Base-by-base conservation (phyloP, 2,797 vertebrate species). In the Morus bassanus region DNA sequence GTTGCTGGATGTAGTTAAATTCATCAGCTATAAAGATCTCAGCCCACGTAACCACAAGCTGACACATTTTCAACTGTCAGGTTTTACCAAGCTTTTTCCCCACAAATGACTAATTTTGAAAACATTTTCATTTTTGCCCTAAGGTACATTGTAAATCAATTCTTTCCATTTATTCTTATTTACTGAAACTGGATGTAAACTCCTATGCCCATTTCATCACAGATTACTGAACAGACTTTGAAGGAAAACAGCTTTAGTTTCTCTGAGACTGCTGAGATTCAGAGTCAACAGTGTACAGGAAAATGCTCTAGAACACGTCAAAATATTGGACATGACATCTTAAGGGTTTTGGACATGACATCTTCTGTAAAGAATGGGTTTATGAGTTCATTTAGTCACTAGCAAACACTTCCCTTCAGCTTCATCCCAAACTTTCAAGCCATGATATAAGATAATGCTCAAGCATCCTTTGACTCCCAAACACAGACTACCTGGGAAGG, bases 31-130 rank as follows among this genome's bases (percentile, higher is more conserved):
- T 16, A n/a, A 54, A 78, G 80, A 88, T 61, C 61, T 92, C 85
- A 50, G 30, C 33, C 33, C 53, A 13, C 0, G 0, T 25, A 84
- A 79, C 77, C 78, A 80, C 88, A 72, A 25, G 2, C 64, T 89
- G 90, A 93, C 67, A 91, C 18, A 11, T 88, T 90, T 91, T 59
- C 39, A 79, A 6, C 77, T 5, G 0, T n/a, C 50, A 53, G 61
- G 28, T 81, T 94, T 90, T 9, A 75, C 60, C 8, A 7, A 85
- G 13, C 18, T 10, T 83, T 83, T 77, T 60, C 64, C 53, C 67
- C 33, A 57, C 17, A 75, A 89, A 63, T 83, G 22, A 91, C 48
- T 88, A 17, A 85, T 93, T 95, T 54, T 72, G 68, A 65, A 70
- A 96, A 60, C 4, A 4, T 80, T 92, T 78, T 75, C 11, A 2